Conservation (phyloP, 2,888 invertebrate genomes). For the Zygogramma bicolorata region DNA sequence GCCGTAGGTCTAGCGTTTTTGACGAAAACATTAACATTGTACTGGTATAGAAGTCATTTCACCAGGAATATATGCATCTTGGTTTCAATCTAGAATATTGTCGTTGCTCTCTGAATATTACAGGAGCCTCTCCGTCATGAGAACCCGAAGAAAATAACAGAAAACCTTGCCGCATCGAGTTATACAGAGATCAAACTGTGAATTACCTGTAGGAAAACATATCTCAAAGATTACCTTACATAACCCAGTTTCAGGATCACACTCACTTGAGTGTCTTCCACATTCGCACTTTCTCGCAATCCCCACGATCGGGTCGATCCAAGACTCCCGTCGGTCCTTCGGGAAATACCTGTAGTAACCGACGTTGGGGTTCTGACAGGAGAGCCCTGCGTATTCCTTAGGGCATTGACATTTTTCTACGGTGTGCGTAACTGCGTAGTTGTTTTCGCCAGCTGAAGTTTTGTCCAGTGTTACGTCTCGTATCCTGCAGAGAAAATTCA, state of each 20-base stretch:
- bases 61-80: too few species aligned
- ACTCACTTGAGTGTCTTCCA: constrained; percentile 80
- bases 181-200: background rate
- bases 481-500: constrained; percentile 62
- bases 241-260: constrained; percentile 86
- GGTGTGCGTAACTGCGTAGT: constrained; percentile 61
- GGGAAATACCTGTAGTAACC: constrained; percentile 87
- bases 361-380: constrained; percentile 89
- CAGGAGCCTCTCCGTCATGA: too few species aligned
- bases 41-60: too few species aligned
- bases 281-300: constrained; percentile 86
- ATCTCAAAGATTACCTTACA: constrained; percentile 76
- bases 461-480: constrained; percentile 84
- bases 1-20: too few species aligned
- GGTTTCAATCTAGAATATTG: too few species aligned
- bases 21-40: too few species aligned
- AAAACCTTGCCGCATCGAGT: background rate
- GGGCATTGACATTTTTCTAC: constrained; percentile 92
- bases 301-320: constrained; percentile 80
- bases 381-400: constrained; percentile 82
- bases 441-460: constrained; percentile 74
- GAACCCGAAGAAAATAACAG: background rate
- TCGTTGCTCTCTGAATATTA: too few species aligned
- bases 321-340: constrained; percentile 76
- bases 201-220: background rate